Base-by-base conservation (phyloP, 2,888 invertebrate genomes). In the Cantharis rufa region DNA sequence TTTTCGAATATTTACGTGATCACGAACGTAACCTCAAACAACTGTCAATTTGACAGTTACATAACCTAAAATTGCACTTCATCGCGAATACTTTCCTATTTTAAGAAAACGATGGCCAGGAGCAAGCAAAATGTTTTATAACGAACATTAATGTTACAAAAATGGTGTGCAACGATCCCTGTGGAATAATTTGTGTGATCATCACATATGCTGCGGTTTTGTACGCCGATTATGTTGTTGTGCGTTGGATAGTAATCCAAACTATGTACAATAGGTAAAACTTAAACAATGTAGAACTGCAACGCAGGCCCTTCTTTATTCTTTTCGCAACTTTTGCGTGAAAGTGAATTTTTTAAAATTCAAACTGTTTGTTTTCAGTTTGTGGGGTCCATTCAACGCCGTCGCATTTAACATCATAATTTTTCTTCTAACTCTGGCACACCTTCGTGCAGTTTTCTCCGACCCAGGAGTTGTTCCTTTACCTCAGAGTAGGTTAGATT, bases 391-490 rank as follows among this genome's bases (percentile, higher is more conserved):
- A 63, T 90, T 96, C 79, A 93, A 96, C 87, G 94, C 94, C 7
- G 90, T 95, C 27, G 86, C 92, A 69, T 96, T 96, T 89, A 96
- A 96, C 86, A 91, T 93, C 0, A 89, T 96, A 11, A 90, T 96
- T 74, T 92, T 96, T 83, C 88, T 96, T 72, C 88, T 96, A 78
- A 89, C 92, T 71, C 91, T 95, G 88, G 91, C 96, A 2, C 96
- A 97, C 87, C 84, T 94, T n/a, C 91, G 95, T 84, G 96, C 96
- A 10, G 95, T 96, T 75, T 91, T 95, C 82, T 95, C 95, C n/a
- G 96, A 97, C 89, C 96, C 97, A 3, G 96, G 96, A 2, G 92
- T 94, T 70, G 95, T 97, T 63, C 96, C 94, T n/a, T 88, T 95
- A 76, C 93, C 93, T 1, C 91, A 92, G 80, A 91, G 89, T 82